A percentile compares a stretch with the other conserved stretches of the same genome.
These are phyloP conservation scores for Steromphala cineraria DNA, from an alignment of 2,888 invertebrate species.

Conservation along the genomic window DNA sequence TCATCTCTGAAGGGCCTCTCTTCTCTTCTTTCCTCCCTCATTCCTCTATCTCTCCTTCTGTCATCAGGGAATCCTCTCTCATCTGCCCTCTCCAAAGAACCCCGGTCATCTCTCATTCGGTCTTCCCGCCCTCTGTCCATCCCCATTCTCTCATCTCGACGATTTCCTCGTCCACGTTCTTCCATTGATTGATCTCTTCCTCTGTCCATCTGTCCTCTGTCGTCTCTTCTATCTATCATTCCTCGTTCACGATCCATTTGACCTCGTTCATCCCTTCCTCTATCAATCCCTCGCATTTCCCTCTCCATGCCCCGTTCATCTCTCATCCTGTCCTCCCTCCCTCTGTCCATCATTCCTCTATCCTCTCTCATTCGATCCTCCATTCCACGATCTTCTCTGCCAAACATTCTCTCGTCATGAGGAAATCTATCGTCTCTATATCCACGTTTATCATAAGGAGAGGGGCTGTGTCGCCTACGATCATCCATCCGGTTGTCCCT, in stretches of 20 bases:
- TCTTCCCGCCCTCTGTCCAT: constrained; percentile 32
- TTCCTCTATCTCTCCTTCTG: constrained; percentile 16
- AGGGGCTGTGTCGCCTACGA: background rate
- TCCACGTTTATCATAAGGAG: background rate
- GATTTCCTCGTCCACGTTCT: constrained; percentile 17
- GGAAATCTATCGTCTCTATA: background rate
- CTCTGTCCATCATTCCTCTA: background rate
- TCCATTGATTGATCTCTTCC: constrained; percentile 13
- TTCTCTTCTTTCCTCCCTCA: constrained; percentile 3
- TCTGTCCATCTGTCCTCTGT: constrained; percentile 10
- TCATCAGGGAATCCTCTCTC: constrained; percentile 4
- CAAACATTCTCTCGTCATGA: background rate
- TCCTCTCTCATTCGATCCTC: background rate
- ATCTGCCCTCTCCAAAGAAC: constrained; percentile 11
- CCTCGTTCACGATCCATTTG: background rate
- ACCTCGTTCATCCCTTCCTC: background rate
- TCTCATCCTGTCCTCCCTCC: constrained; percentile 11
- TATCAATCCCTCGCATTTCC: constrained; percentile 6
- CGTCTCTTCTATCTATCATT: background rate
- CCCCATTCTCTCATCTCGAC: constrained; percentile 28
- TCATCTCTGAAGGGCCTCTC: constrained; percentile 5
- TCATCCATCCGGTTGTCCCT: background rate
- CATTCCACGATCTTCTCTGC: background rate
- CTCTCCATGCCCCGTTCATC: background rate
- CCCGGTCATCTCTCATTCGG: constrained; percentile 16